A percentile compares a stretch with the other conserved stretches of the same genome.
These are phyloP conservation scores for Drosophila kohkoa DNA, from an alignment of 1,140 invertebrate species.

Conservation along the genomic window DNA sequence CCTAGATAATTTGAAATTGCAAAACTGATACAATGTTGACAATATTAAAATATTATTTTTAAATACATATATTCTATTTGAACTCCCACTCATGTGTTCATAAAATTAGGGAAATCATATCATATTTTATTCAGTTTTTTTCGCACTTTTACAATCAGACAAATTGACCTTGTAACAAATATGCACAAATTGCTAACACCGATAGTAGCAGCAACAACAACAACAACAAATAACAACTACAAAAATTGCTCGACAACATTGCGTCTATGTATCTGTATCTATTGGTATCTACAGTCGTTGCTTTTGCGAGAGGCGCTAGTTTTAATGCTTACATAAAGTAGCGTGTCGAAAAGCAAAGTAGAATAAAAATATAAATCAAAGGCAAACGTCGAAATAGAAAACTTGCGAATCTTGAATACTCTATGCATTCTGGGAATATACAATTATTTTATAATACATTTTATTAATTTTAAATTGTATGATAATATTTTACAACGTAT, in stretches of 20 bases:
- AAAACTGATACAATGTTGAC: too few relatives aligned
- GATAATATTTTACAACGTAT: background rate
- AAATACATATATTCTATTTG: constrained; percentile 5
- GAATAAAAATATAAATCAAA: constrained; percentile 38
- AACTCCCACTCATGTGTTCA: constrained; percentile 28
- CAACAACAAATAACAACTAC: constrained; percentile 16
- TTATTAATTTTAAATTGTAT: background rate
- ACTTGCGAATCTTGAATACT: background rate
- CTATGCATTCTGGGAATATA: background rate
- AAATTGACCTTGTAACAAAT: constrained; percentile 77
- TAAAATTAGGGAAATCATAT: constrained; percentile 31
- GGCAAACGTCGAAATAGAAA: background rate
- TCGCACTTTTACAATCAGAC: constrained; percentile 68
- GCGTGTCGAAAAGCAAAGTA: constrained; percentile 69
- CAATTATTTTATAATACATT: background rate
- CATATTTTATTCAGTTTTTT: constrained; percentile 49
- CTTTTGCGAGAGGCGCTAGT: constrained; percentile 66
- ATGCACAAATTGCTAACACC: constrained; percentile 70
- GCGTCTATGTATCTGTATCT: constrained; percentile 39
- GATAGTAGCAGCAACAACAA: constrained; percentile 40
- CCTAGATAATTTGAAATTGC: background rate
- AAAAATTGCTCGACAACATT: constrained; percentile 44
- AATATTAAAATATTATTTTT: background rate
- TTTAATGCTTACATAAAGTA: constrained; percentile 80
- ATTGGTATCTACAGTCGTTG: constrained; percentile 22